These are phyloP conservation scores for Pterocles burchelli DNA, from an alignment of 2,113 vertebrate species.

Conservation along the genomic window DNA sequence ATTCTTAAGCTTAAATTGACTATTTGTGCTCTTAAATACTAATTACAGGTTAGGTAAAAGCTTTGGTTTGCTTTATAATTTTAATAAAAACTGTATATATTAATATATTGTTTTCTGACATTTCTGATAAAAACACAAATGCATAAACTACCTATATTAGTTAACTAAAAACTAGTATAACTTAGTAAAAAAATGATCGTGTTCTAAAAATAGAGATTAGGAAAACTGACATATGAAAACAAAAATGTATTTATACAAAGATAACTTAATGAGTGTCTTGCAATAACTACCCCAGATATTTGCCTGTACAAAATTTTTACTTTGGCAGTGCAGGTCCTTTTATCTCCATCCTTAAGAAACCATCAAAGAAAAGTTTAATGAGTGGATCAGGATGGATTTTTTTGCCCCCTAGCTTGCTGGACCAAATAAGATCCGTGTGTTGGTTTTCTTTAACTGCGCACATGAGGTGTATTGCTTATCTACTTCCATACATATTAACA, in stretches of 20 bases:
- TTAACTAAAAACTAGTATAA: neutral
- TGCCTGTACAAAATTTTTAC: neutral
- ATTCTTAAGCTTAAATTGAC: neutral
- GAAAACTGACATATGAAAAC: neutral
- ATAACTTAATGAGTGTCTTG: neutral
- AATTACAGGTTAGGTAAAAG: neutral
- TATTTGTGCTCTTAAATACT: neutral
- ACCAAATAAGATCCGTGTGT: neutral
- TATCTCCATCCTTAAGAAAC: neutral
- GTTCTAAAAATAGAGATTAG: neutral
- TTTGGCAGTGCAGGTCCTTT: neutral
- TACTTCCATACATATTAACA: neutral
- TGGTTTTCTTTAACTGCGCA: neutral
- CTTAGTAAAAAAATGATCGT: neutral
- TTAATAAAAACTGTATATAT: neutral
- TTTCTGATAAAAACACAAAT: neutral
- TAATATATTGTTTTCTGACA: neutral
- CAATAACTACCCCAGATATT: neutral
- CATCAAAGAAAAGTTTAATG: neutral
- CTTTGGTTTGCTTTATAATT: neutral
- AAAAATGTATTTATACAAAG: neutral
- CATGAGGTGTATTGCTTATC: neutral
- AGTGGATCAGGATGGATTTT: neutral
- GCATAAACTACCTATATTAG: neutral
- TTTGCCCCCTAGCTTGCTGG: neutral